Conservation (phyloP, 2,797 vertebrate genomes). For the Gallinago nigripennis region DNA sequence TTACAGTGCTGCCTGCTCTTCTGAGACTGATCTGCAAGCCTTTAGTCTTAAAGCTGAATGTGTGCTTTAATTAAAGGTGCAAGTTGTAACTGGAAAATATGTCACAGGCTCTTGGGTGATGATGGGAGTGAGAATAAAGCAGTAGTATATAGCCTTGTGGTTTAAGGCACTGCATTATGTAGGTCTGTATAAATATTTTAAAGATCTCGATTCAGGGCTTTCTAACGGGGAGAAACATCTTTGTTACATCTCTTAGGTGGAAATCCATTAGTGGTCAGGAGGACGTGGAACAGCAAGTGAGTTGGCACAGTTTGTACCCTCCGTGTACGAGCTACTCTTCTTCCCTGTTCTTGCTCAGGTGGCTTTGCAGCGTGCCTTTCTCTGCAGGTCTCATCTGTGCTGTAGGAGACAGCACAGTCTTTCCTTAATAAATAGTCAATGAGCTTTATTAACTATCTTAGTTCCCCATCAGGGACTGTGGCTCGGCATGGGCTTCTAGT, state of each 20-base stretch:
- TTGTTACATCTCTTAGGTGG: not conserved
- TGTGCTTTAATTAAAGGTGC: slow-evolving; percentile 37
- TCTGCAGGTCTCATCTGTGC: not conserved
- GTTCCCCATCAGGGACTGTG: not conserved
- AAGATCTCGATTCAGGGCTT: not conserved
- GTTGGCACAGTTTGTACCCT: not conserved
- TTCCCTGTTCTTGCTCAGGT: not conserved
- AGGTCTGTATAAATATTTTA: not conserved
- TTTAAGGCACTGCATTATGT: not conserved
- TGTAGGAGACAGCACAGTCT: not conserved
- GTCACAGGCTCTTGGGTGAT: slow-evolving; percentile 11
- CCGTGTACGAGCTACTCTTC: not conserved
- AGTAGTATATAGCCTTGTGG: not conserved
- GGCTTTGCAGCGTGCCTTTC: not conserved
- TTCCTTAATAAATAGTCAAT: not conserved
- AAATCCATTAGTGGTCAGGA: not conserved
- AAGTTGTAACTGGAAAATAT: slow-evolving; percentile 32
- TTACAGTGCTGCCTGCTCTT: slow-evolving; percentile 40
- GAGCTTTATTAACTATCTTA: not conserved
- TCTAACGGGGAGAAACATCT: not conserved
- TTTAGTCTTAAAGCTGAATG: slow-evolving; percentile 12
- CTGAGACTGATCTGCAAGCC: slow-evolving; percentile 27
- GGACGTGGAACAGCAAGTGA: not conserved
- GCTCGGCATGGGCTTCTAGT: not conserved
- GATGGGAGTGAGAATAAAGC: not conserved